Percentiles rank a stretch among this genome's conserved stretches.
Evolutionary conservation across 2,888 invertebrate species (phyloP).

Genomic region (Polydrusus tereticollis): DNA sequence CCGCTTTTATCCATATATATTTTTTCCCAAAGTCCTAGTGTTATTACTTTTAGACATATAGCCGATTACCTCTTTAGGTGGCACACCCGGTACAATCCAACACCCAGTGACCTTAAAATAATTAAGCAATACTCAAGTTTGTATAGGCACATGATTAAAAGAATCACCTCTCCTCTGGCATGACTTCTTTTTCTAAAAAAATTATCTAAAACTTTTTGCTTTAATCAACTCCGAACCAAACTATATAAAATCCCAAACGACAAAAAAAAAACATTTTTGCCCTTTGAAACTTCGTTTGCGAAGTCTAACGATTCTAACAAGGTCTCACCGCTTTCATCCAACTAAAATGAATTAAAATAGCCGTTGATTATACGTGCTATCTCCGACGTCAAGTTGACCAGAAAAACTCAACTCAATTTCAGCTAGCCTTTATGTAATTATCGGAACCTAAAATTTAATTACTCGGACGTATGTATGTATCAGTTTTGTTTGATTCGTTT

Average conservation of each 20-base stretch:
- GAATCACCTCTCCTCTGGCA: too few relatives aligned
- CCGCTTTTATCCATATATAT: too few relatives aligned
- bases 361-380: constrained; percentile 7
- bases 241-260: not conserved
- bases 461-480: not conserved
- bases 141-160: too few relatives aligned
- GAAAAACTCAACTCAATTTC: constrained; percentile 13
- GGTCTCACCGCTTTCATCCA: not conserved
- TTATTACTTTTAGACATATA: too few relatives aligned
- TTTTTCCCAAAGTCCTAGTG: too few relatives aligned
- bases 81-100: too few relatives aligned
- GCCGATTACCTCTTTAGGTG: too few relatives aligned
- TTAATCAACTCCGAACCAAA: not conserved
- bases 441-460: not conserved
- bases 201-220: not conserved
- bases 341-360: constrained; percentile 18
- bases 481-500: too few relatives aligned
- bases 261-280: not conserved
- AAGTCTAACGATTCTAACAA: constrained; percentile 2
- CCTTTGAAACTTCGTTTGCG: not conserved
- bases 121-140: too few relatives aligned
- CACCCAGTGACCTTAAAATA: too few relatives aligned
- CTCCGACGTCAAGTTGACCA: constrained; percentile 2
- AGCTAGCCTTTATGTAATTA: constrained; percentile 2
- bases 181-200: too few relatives aligned